These are phyloP conservation scores for Schrankia costaestrigalis DNA, from an alignment of 2,888 invertebrate genomes.

Conservation along the genomic window DNA sequence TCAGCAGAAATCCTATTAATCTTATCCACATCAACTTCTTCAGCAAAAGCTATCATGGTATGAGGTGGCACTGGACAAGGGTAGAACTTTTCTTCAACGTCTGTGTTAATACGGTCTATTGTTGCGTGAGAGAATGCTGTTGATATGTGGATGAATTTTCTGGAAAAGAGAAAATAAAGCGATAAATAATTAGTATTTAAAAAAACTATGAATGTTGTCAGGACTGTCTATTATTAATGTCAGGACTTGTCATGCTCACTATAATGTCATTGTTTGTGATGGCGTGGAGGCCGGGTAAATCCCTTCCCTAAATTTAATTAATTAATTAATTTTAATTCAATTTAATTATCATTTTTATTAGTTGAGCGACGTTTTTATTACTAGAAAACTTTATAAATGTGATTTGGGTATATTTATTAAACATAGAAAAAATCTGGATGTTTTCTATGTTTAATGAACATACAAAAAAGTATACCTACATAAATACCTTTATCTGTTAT, in stretches of 20 bases:
- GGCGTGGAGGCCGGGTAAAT: too few species aligned
- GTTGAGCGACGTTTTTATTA: too few species aligned
- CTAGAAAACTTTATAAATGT: not conserved
- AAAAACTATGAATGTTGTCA: not conserved
- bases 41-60: slow-evolving; percentile 29
- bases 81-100: slow-evolving; percentile 34
- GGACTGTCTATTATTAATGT: too few species aligned
- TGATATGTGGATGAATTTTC: slow-evolving; percentile 42
- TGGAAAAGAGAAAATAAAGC: slow-evolving; percentile 8
- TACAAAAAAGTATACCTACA: too few species aligned
- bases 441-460: too few species aligned
- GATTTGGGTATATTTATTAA: not conserved
- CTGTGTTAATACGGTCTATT: not conserved
- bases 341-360: too few species aligned
- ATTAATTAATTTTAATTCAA: too few species aligned
- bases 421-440: not conserved
- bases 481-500: too few species aligned
- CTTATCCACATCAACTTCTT: slow-evolving; percentile 18
- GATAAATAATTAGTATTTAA: not conserved
- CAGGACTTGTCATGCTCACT: too few species aligned
- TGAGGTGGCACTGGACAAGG: slow-evolving; percentile 24
- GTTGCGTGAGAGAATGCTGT: slow-evolving; percentile 68
- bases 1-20: slow-evolving; percentile 18
- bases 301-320: too few species aligned
- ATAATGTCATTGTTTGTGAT: too few species aligned